phyloP scores from a whole-genome alignment of 2,113 vertebrate genomes.

The Pelecanoides urinatrix region DNA sequence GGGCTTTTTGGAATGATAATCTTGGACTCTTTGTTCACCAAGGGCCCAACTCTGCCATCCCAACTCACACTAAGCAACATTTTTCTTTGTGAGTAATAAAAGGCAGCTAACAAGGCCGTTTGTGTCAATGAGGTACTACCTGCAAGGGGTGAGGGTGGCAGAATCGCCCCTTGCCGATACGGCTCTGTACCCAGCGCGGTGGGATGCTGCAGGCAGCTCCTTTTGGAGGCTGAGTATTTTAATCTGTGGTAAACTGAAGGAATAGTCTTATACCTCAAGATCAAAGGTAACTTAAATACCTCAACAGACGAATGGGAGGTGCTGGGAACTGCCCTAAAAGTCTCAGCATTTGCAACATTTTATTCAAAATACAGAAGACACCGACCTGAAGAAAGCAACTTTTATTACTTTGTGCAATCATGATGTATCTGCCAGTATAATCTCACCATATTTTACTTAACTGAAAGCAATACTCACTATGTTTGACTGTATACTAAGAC shows the following conservation, averaged over 20 bases:
- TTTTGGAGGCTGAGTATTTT: background rate
- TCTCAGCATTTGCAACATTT: background rate
- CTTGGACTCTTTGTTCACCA: conserved; percentile 39
- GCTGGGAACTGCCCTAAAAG: background rate
- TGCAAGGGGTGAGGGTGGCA: background rate
- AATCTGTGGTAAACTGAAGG: background rate
- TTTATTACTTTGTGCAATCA: background rate
- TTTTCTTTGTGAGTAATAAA: conserved; percentile 1
- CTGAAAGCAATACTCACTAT: background rate
- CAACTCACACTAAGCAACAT: background rate
- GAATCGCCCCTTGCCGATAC: background rate
- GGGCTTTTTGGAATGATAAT: conserved; percentile 53
- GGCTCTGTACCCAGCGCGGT: background rate
- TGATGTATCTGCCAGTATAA: background rate
- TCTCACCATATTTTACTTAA: background rate
- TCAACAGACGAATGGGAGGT: background rate
- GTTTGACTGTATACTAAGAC: background rate
- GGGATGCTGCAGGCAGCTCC: background rate
- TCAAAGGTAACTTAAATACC: background rate
- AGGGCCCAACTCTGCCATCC: conserved; percentile 25
- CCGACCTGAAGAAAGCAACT: background rate
- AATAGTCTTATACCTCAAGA: background rate
- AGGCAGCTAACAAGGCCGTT: background rate
- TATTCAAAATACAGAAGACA: background rate
- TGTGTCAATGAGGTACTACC: background rate